Conservation (phyloP, 2,113 vertebrate genomes). For the Spea bombifrons region DNA sequence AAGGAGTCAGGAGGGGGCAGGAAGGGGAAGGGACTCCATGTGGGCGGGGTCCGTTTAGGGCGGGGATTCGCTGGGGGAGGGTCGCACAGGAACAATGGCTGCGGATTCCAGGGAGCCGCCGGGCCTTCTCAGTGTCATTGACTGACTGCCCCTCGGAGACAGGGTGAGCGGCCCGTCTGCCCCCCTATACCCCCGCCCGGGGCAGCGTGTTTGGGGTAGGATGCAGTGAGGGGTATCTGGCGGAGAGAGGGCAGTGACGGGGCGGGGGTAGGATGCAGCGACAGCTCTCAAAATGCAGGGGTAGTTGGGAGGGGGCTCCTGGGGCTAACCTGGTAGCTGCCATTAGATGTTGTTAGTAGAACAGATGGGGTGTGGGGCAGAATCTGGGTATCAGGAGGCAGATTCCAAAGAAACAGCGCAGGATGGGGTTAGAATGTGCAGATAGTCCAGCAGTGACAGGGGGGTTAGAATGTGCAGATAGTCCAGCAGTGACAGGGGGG, state of each 20-base stretch:
- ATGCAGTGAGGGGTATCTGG: neutral
- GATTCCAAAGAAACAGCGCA: too few relatives aligned
- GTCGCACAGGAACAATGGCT: slow-evolving; percentile 32
- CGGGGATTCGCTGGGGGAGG: slow-evolving; percentile 3
- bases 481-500: neutral
- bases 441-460: neutral
- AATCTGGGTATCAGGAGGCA: too few relatives aligned
- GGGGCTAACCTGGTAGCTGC: too few relatives aligned
- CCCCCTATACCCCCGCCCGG: too few relatives aligned
- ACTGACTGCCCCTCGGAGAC: slow-evolving; percentile 24
- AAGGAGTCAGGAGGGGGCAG: neutral
- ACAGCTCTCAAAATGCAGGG: neutral
- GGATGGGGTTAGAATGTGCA: neutral
- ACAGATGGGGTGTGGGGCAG: too few relatives aligned
- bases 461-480: neutral
- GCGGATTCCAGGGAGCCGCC: slow-evolving; percentile 40
- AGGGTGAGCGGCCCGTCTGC: slow-evolving; percentile 7
- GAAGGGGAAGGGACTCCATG: neutral
- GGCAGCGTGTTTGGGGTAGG: too few relatives aligned
- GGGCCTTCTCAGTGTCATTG: slow-evolving; percentile 26
- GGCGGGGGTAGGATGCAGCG: neutral
- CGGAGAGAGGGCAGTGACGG: neutral
- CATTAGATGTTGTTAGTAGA: too few relatives aligned
- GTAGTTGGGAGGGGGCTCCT: too few relatives aligned
- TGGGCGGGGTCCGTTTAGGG: neutral